These are phyloP conservation scores for Tympanuchus pallidicinctus DNA, from an alignment of 2,113 vertebrate genomes.

Conservation along the genomic window DNA sequence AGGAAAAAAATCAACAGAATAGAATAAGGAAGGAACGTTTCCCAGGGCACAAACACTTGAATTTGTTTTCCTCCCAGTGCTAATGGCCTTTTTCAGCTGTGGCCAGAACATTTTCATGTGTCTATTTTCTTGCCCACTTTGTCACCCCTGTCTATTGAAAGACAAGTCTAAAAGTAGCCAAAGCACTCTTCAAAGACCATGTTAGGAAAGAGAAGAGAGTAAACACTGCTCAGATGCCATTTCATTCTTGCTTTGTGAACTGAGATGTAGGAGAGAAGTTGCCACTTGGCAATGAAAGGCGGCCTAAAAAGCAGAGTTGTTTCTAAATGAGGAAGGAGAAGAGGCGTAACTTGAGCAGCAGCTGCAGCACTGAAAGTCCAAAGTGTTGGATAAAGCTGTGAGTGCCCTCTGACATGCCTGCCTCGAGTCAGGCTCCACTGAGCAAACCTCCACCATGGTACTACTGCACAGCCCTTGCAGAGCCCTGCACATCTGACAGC, in stretches of 20 bases:
- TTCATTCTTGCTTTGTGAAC: conserved; percentile 30
- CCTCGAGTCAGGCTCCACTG: background rate
- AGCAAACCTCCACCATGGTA: background rate
- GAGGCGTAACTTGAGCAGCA: background rate
- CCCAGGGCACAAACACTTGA: conserved; percentile 47
- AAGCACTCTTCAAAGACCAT: conserved; percentile 42
- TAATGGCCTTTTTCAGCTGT: conserved; percentile 66
- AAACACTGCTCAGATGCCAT: conserved; percentile 56
- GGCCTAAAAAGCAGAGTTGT: conserved; percentile 24
- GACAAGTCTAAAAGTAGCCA: conserved; percentile 55
- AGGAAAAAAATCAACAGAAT: background rate
- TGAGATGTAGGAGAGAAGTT: conserved; percentile 16
- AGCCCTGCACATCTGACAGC: accelerated
- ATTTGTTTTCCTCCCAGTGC: conserved; percentile 45
- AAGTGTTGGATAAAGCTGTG: accelerated
- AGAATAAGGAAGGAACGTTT: conserved; percentile 19
- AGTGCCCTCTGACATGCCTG: background rate
- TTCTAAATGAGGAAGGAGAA: conserved; percentile 35
- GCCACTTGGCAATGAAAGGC: conserved; percentile 4
- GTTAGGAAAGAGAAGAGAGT: conserved; percentile 38
- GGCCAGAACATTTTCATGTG: conserved; percentile 10
- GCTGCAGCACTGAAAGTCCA: background rate
- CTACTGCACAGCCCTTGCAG: background rate
- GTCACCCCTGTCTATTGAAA: conserved; percentile 35
- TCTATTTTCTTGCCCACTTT: conserved; percentile 48